A percentile compares a stretch with the other conserved stretches of the same genome.
Evolutionary conservation across 2,888 invertebrate genomes (phyloP).

Genomic region (Chouioia cunea): DNA sequence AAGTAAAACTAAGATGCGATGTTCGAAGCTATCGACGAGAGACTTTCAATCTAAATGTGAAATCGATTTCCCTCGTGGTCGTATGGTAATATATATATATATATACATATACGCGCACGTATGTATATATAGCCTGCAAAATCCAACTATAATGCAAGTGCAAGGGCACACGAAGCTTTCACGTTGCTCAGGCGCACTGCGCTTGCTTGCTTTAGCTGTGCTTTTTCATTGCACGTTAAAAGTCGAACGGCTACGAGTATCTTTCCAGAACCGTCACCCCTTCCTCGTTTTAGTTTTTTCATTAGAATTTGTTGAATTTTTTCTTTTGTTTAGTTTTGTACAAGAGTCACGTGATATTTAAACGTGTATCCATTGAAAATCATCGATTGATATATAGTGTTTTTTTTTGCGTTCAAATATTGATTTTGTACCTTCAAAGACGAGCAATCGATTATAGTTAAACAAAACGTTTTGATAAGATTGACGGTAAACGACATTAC

Average conservation of each 20-base stretch:
- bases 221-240: conserved; percentile 14
- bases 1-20: not conserved
- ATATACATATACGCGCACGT: not conserved
- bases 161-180: conserved; percentile 9
- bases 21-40: not conserved
- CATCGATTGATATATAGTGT: not conserved
- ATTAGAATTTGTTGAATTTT: not conserved
- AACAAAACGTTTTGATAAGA: conserved; percentile 13
- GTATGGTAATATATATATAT: too few relatives aligned
- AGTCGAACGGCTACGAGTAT: not conserved
- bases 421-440: conserved; percentile 2
- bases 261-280: not conserved
- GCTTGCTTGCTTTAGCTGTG: conserved; percentile 5
- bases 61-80: conserved; percentile 27
- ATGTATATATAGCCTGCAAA: conserved; percentile 1
- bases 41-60: conserved; percentile 12
- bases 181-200: conserved; percentile 37
- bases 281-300: too few relatives aligned
- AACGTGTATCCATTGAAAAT: not conserved
- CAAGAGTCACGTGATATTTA: not conserved
- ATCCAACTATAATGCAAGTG: conserved; percentile 18
- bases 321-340: not conserved
- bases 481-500: not conserved
- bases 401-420: not conserved
- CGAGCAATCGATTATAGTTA: conserved; percentile 7